A percentile compares a stretch with the other conserved stretches of the same genome.
Evolutionary conservation across 2,797 vertebrate species (phyloP).

Genomic region (Enteromius fasciolatus): DNA sequence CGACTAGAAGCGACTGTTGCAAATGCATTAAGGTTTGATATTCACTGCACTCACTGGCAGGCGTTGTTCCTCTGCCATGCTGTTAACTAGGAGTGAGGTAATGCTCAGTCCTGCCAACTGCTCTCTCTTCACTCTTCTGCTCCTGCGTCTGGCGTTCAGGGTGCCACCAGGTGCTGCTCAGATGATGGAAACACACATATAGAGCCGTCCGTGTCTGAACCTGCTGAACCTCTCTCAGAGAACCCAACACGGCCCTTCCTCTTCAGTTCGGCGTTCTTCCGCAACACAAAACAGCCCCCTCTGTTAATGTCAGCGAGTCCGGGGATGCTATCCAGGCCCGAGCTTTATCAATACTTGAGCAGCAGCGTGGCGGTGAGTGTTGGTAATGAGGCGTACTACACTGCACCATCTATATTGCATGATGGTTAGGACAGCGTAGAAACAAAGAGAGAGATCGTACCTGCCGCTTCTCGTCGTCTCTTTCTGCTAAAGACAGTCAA

Average conservation of each 20-base stretch:
- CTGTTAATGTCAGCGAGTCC: slow-evolving; percentile 10
- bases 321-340: slow-evolving; percentile 67
- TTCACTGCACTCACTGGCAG: slow-evolving; percentile 16
- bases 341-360: slow-evolving; percentile 81
- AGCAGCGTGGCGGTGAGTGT: slow-evolving; percentile 73
- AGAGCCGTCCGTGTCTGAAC: slow-evolving; percentile 36
- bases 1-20: background rate
- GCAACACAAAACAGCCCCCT: background rate
- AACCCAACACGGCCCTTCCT: background rate
- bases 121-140: slow-evolving; percentile 46
- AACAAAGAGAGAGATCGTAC: slow-evolving; percentile 31
- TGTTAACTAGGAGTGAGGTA: slow-evolving; percentile 69
- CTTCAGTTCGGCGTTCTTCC: background rate
- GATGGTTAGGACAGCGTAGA: slow-evolving; percentile 51
- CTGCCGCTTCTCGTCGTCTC: background rate
- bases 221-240: background rate
- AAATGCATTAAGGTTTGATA: background rate
- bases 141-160: slow-evolving; percentile 55
- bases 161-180: slow-evolving; percentile 52
- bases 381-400: slow-evolving; percentile 79
- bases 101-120: slow-evolving; percentile 63
- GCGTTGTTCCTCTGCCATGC: slow-evolving; percentile 48
- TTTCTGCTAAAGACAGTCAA: slow-evolving; percentile 28
- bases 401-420: slow-evolving; percentile 83
- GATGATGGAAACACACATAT: slow-evolving; percentile 18